Base-by-base conservation (phyloP, 2,113 vertebrate species). In the Leuciscus idus region DNA sequence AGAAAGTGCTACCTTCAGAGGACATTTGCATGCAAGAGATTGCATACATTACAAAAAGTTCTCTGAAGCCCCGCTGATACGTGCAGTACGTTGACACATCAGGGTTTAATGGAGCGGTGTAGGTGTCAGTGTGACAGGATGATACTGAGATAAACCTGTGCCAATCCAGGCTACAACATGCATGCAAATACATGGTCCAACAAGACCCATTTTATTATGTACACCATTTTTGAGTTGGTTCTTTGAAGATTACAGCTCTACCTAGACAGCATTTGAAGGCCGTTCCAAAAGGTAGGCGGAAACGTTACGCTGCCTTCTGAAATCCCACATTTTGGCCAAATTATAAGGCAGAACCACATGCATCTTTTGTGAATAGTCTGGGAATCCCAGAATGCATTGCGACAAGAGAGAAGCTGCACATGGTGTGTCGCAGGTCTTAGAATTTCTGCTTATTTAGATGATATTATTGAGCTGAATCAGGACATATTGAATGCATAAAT, bases 31-130 rank as follows among this genome's bases (percentile, higher is more conserved):
- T 70, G 81, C 15, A 17, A 52, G 46, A 83, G 64, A 57, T 72
- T 59, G 52, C 81, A 84, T 84, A 84, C 4, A 83, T 83, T 83
- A 83, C 62, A 26, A 26, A 84, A 83, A 57, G 64, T 83, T 68
- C 48, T 36, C 19, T 72, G 81, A 83, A 55, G 64, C 8, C 21
- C 12, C 3, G 19, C 26, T 9, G 59, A 66, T 43, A 12, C 0
- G 10, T 0, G n/a, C 1, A 26, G 33, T 73, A 10, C 21, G 12
- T 72, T 83, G 46, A 83, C 64, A 33, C 46, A 83, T 70, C 17
- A 23, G 26, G 28, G 62, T 55, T 83, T 62, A 81, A 55, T 52
- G 50, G 50, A 77, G 75, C 15, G 12, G 30, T 39, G 77, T 80
- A 43, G 77, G 77, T 61, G 77, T 61, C 57, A n/a, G 21, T 64